Evolutionary conservation across 2,113 vertebrate genomes (phyloP), one percentile per base, ranked within the genome.

Genomic region (Pardalotus punctatus): DNA sequence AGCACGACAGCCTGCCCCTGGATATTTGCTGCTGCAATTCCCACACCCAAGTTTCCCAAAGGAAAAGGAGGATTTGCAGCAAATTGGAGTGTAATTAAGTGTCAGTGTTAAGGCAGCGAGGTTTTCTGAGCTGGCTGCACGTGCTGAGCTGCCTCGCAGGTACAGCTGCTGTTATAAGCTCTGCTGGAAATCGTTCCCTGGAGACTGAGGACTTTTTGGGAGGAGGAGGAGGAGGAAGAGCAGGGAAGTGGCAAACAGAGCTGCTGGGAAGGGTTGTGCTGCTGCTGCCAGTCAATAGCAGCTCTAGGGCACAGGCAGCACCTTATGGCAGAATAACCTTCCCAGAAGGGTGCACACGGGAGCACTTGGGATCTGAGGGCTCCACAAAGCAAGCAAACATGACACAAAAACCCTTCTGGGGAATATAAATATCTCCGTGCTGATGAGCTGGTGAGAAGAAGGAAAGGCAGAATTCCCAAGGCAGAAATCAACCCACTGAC

Each of bases 391-490:
- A 79, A 96, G 90, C 89, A 95, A 60, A 82, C 62, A 72, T 21
- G 65, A 58, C 91, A 86, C 72, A 90, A 87, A 93, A 94, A 17
- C 31, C 11, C 29, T 95, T 79, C 81, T 95, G 80, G 93, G 57
- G 74, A 92, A 80, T 96, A 93, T 77, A 76, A 96, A 92, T 84
- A 35, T 50, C 83, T 20, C 45, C 0, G 1, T 40, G 92, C 64
- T 71, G 86, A 92, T 84, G 77, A 93, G 93, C 56, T 81, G 91
- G 85, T 90, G 40, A 36, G 81, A 93, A 86, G 73, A 90, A 57
- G 91, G 93, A 94, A 76, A 54, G 87, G 92, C 81, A 79, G 80
- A 94, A 89, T 73, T 70, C 69, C 95, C 94, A 74, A 42, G 90
- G 92, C 79, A 72, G 92, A 90, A 69, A 61, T 76, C 66, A 77